Conservation (phyloP, 1,140 invertebrate species). For the Aporrectodea caliginosa region DNA sequence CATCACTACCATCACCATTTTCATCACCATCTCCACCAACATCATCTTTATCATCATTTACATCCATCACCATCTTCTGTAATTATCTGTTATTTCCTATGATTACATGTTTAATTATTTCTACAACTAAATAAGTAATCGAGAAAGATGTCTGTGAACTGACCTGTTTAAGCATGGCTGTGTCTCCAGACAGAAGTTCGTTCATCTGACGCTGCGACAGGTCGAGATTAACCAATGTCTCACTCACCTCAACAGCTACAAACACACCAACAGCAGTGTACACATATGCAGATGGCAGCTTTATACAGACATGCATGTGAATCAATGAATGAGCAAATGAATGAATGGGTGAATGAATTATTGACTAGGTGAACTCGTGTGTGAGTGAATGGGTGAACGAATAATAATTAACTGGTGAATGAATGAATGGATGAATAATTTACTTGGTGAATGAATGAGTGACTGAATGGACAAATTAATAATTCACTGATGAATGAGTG, state of each 20-base stretch:
- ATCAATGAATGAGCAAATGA: too few relatives aligned
- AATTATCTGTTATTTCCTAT: not conserved
- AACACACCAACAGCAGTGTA: not conserved
- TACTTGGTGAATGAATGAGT: too few relatives aligned
- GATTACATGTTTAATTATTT: not conserved
- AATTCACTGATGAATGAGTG: too few relatives aligned
- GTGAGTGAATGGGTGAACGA: too few relatives aligned
- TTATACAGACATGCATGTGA: too few relatives aligned
- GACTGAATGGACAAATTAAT: too few relatives aligned
- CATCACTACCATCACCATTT: not conserved
- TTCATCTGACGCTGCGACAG: not conserved
- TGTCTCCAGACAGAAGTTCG: not conserved
- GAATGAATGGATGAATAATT: too few relatives aligned
- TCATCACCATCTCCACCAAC: not conserved
- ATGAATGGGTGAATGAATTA: too few relatives aligned
- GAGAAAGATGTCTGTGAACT: not conserved
- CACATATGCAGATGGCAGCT: not conserved
- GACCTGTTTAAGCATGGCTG: not conserved
- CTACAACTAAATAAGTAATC: not conserved
- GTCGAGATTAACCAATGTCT: not conserved
- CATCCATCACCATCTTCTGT: not conserved
- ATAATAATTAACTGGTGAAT: too few relatives aligned
- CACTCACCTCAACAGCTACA: not conserved
- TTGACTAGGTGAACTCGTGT: too few relatives aligned
- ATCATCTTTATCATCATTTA: not conserved